phyloP scores from a whole-genome alignment of 2,888 invertebrate genomes.

The Macaria notata region DNA sequence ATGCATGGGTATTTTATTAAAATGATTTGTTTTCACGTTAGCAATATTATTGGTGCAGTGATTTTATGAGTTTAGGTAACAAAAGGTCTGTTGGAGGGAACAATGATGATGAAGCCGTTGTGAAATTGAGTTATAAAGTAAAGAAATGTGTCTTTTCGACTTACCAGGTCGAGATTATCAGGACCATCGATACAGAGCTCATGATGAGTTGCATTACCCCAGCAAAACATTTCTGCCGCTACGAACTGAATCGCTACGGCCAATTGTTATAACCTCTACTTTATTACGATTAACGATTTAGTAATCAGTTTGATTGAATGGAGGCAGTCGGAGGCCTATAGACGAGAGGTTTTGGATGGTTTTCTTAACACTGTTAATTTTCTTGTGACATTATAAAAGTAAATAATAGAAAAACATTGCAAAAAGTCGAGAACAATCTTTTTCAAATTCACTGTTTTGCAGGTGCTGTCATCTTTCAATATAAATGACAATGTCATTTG shows the following conservation, averaged over 20 bases:
- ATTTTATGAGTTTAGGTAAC: too few relatives aligned
- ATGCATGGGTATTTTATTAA: too few relatives aligned
- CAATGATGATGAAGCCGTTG: too few relatives aligned
- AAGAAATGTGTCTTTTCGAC: conserved; percentile 21
- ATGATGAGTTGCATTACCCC: conserved; percentile 78
- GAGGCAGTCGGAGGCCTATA: conserved; percentile 40
- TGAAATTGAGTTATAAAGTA: too few relatives aligned
- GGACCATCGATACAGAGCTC: conserved; percentile 71
- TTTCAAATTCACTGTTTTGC: conserved; percentile 25
- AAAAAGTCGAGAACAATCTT: conserved; percentile 71
- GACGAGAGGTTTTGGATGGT: conserved; percentile 8
- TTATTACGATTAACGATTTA: conserved; percentile 24
- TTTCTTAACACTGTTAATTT: conserved; percentile 46
- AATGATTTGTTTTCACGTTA: too few relatives aligned
- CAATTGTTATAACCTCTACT: conserved; percentile 55
- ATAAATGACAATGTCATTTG: too few relatives aligned
- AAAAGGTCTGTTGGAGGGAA: too few relatives aligned
- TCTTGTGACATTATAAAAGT: conserved; percentile 43
- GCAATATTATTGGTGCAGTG: too few relatives aligned
- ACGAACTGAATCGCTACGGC: conserved; percentile 37
- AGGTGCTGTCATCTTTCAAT: conserved; percentile 22
- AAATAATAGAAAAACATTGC: conserved; percentile 54
- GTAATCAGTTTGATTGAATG: conserved; percentile 43
- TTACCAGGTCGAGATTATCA: conserved; percentile 66
- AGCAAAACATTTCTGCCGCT: conserved; percentile 74